phyloP scores from a whole-genome alignment of 2,888 invertebrate genomes.

The Labia minor region DNA sequence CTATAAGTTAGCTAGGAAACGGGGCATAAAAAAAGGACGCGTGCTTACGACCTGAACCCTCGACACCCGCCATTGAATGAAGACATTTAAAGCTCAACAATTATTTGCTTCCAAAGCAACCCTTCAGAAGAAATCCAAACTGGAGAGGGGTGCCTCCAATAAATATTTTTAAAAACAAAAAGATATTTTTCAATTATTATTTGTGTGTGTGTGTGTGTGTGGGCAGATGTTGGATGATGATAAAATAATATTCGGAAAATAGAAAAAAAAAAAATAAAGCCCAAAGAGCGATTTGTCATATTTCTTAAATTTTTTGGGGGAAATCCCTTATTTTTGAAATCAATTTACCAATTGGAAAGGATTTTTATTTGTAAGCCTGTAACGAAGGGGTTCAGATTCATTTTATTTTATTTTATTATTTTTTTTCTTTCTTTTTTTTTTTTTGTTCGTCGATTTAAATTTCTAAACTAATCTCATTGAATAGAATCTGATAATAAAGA shows the following conservation, averaged over 20 bases:
- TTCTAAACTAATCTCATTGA: conserved; percentile 31
- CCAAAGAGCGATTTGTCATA: neutral
- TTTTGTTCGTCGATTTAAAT: conserved; percentile 17
- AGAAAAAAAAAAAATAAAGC: neutral
- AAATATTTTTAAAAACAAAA: neutral
- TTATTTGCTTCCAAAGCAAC: neutral
- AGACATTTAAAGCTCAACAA: neutral
- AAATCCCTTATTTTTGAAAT: neutral
- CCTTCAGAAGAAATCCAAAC: no score
- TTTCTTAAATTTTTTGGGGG: neutral
- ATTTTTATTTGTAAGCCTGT: neutral
- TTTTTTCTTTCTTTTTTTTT: neutral
- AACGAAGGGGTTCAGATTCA: neutral
- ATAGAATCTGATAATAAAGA: conserved; percentile 27
- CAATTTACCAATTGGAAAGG: neutral
- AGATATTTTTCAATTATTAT: neutral
- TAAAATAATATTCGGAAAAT: neutral
- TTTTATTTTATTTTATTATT: neutral
- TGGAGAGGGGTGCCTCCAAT: no score
- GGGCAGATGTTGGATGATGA: neutral
- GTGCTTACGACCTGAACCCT: neutral
- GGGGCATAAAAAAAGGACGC: neutral
- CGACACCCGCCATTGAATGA: neutral
- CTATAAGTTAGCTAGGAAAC: neutral
- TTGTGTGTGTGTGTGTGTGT: no score